A percentile compares a stretch with the other conserved stretches of the same genome.
These are phyloP conservation scores for Cyprinodon diabolis DNA, from an alignment of 2,797 vertebrate genomes.

Conservation along the genomic window DNA sequence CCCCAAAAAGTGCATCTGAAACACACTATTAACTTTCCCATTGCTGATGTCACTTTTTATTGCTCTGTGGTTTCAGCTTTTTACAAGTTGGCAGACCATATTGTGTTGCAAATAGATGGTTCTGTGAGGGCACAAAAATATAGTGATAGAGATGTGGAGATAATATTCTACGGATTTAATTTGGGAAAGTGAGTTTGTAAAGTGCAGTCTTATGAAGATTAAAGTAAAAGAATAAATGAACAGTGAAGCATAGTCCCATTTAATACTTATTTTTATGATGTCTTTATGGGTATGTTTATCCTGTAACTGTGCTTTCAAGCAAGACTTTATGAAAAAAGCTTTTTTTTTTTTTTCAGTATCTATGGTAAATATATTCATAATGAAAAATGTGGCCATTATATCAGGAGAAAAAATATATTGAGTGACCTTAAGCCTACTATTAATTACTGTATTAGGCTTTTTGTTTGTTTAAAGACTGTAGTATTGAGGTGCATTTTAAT, in stretches of 20 bases:
- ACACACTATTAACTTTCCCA: constrained; percentile 78
- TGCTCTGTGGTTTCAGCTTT: constrained; percentile 67
- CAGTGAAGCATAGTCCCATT: not conserved
- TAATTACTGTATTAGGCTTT: constrained; percentile 13
- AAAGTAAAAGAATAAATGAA: constrained; percentile 45
- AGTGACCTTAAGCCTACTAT: constrained; percentile 9
- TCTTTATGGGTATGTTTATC: constrained; percentile 27
- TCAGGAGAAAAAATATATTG: not conserved
- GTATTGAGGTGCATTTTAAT: no score
- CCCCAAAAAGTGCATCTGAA: constrained; percentile 75
- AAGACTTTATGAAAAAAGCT: constrained; percentile 1
- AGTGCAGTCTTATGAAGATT: constrained; percentile 68
- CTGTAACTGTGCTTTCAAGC: constrained; percentile 12
- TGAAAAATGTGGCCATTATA: not conserved
- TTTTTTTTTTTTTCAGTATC: not conserved
- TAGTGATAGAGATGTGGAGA: constrained; percentile 65
- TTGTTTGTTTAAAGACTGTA: no score
- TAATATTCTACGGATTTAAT: constrained; percentile 76
- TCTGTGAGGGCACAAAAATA: constrained; percentile 68
- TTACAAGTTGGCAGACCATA: constrained; percentile 64
- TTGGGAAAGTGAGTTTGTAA: constrained; percentile 71
- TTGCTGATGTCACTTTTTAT: constrained; percentile 79
- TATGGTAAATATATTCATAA: not conserved
- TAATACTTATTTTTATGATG: constrained; percentile 33
- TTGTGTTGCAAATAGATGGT: constrained; percentile 62